Percentiles rank a stretch among this genome's conserved stretches.
Evolutionary conservation across 2,888 invertebrate species (phyloP).

Genomic region (Lottia scabra): DNA sequence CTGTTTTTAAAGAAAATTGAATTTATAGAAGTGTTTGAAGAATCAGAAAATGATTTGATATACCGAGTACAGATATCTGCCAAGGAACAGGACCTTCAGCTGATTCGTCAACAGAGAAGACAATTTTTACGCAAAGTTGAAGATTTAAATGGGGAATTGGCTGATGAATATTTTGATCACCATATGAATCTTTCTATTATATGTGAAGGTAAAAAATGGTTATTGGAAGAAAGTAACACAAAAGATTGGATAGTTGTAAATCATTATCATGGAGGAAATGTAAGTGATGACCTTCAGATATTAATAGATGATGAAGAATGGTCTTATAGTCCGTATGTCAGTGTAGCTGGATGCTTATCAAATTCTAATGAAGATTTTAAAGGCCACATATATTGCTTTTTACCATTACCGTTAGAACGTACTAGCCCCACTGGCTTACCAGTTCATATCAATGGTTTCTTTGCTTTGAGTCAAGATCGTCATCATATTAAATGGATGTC

Average conservation of each 20-base stretch:
- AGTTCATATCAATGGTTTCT: constrained; percentile 63
- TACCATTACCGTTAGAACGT: constrained; percentile 58
- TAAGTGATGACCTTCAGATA: constrained; percentile 29
- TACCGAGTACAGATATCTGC: not conserved
- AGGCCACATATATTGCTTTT: constrained; percentile 63
- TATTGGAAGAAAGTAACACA: not conserved
- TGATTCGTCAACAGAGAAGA: not conserved
- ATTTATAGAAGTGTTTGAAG: constrained; percentile 41
- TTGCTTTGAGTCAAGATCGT: constrained; percentile 60
- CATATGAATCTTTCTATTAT: not conserved
- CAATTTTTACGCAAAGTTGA: constrained; percentile 7
- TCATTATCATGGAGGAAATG: constrained; percentile 30
- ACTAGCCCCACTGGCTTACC: constrained; percentile 60
- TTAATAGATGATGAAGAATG: constrained; percentile 30
- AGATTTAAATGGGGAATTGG: constrained; percentile 8
- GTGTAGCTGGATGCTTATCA: constrained; percentile 43
- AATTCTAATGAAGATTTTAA: constrained; percentile 9
- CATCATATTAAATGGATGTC: constrained; percentile 63
- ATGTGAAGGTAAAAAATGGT: not conserved
- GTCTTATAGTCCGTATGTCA: constrained; percentile 46
- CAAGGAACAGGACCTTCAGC: not conserved
- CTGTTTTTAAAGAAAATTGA: constrained; percentile 58
- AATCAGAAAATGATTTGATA: too few relatives aligned
- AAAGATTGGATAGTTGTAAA: constrained; percentile 40
- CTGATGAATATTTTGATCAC: constrained; percentile 2